phyloP scores from a whole-genome alignment of 2,888 invertebrate species.

The Anorthoa munda region DNA sequence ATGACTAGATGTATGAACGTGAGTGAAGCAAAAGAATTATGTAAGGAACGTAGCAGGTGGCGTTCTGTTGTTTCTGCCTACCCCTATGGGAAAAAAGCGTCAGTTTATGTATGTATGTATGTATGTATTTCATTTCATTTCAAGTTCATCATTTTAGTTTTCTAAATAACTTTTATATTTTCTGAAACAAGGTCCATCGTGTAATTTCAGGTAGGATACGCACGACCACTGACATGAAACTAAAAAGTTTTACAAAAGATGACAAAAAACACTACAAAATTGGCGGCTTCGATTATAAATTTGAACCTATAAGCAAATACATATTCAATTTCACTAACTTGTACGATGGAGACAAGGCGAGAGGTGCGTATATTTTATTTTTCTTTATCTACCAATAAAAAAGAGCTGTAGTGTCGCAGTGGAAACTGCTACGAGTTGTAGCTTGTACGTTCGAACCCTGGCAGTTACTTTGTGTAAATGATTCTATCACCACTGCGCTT shows the following conservation, averaged over 20 bases:
- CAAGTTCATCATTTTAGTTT: not conserved
- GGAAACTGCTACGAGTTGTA: too few species aligned
- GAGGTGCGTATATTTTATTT: slow-evolving; percentile 59
- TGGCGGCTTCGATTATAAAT: slow-evolving; percentile 67
- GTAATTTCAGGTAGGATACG: slow-evolving; percentile 67
- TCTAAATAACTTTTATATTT: not conserved
- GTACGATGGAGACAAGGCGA: slow-evolving; percentile 70
- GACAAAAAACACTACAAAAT: slow-evolving; percentile 73
- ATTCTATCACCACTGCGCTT: too few species aligned
- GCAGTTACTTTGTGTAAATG: too few species aligned
- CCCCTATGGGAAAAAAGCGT: too few species aligned
- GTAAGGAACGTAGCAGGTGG: too few species aligned
- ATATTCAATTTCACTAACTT: slow-evolving; percentile 68
- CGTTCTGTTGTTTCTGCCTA: too few species aligned
- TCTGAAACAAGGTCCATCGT: not conserved
- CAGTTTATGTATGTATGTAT: too few species aligned
- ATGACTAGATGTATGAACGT: too few species aligned
- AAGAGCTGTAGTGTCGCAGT: too few species aligned
- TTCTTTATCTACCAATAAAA: too few species aligned
- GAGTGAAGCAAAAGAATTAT: too few species aligned
- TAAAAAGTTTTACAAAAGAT: slow-evolving; percentile 57
- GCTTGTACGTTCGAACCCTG: too few species aligned
- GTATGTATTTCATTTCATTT: not conserved
- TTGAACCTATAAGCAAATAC: slow-evolving; percentile 65
- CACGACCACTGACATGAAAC: slow-evolving; percentile 41